Percentiles rank a stretch among this genome's conserved stretches.
Conservation (phyloP, 2,888 invertebrate species). For the Drosophila picticornis region DNA sequence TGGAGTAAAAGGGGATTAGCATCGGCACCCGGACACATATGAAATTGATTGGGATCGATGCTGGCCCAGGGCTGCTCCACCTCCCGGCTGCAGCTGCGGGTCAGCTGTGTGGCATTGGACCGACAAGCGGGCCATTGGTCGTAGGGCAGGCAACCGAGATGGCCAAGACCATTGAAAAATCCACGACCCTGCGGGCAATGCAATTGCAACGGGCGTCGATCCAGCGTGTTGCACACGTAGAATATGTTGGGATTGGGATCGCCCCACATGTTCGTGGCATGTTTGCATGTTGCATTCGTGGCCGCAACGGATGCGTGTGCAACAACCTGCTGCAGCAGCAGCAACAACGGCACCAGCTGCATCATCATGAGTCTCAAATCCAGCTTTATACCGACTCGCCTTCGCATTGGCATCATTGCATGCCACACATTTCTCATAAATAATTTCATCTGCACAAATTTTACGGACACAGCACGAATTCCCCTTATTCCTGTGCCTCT, state of each 20-base stretch:
- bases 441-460: constrained; percentile 70
- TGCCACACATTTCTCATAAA: constrained; percentile 72
- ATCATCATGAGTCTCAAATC: constrained; percentile 5
- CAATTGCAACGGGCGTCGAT: constrained; percentile 64
- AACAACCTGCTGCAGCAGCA: constrained; percentile 23
- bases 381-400: constrained; percentile 2
- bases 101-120: constrained; percentile 45
- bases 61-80: constrained; percentile 73
- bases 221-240: constrained; percentile 74
- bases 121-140: constrained; percentile 79
- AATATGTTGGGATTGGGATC: constrained; percentile 79
- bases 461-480: constrained; percentile 37
- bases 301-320: constrained; percentile 44
- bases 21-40: constrained; percentile 69
- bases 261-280: constrained; percentile 78
- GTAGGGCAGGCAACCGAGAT: constrained; percentile 79
- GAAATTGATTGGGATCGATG: constrained; percentile 80
- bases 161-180: constrained; percentile 78
- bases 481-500: constrained; percentile 9
- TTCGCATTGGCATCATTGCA: constrained; percentile 13
- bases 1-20: constrained; percentile 66
- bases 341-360: constrained; percentile 9
- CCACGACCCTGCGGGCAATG: constrained; percentile 76
- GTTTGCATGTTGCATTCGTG: constrained; percentile 72
- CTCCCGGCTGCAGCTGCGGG: constrained; percentile 40